Conservation (phyloP, 2,113 vertebrate genomes). For the Pseudopodoces humilis region DNA sequence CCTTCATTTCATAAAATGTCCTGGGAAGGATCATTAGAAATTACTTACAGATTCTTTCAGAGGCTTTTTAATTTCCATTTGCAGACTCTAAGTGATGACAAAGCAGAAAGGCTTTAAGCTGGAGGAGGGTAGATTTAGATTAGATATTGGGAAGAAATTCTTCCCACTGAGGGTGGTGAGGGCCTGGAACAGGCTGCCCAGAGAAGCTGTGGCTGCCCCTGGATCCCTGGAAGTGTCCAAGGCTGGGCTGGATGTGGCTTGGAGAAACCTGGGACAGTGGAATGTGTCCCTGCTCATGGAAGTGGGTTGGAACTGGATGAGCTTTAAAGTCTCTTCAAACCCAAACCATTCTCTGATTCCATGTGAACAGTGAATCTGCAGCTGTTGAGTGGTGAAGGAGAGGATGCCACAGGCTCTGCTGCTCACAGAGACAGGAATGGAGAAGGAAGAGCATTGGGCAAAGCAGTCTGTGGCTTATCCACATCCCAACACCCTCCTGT, state of each 20-base stretch:
- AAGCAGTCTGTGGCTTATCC: not conserved
- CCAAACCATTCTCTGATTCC: not conserved
- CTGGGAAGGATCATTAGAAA: not conserved
- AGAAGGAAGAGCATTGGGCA: not conserved
- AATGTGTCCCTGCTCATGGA: not conserved
- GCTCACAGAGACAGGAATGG: not conserved
- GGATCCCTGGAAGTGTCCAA: not conserved
- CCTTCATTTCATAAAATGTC: not conserved
- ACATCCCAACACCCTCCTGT: fast-evolving
- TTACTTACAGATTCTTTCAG: not conserved
- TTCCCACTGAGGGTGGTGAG: not conserved
- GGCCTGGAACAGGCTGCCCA: not conserved
- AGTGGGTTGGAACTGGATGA: not conserved
- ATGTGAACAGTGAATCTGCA: not conserved
- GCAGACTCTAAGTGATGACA: not conserved
- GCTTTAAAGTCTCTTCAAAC: not conserved
- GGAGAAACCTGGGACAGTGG: fast-evolving
- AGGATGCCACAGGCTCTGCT: not conserved
- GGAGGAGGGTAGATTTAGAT: not conserved
- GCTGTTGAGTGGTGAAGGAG: not conserved
- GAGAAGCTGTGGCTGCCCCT: not conserved
- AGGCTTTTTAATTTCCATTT: slow-evolving; percentile 1
- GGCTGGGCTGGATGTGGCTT: not conserved
- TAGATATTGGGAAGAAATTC: not conserved
- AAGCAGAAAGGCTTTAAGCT: not conserved